Evolutionary conservation across 2,888 invertebrate genomes (phyloP).

Genomic region (Xestia rhomboidea): DNA sequence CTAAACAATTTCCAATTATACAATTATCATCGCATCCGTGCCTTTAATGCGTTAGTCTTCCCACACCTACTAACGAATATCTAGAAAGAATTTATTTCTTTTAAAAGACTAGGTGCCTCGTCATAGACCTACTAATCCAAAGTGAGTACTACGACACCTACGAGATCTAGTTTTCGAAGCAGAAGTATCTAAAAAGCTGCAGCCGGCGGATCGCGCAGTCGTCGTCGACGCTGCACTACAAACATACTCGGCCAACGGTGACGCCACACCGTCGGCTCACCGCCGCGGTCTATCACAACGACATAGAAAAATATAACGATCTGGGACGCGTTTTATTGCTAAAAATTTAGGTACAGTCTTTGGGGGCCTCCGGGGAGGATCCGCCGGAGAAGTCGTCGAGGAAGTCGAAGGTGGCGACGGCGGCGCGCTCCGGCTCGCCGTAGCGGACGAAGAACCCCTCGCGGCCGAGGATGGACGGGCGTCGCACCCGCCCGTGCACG

Average conservation of each 20-base stretch:
- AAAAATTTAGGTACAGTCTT: slow-evolving; percentile 84
- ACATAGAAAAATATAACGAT: slow-evolving; percentile 85
- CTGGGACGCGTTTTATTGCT: slow-evolving; percentile 83
- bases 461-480: slow-evolving; percentile 94
- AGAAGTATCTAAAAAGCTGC: slow-evolving; percentile 84
- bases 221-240: slow-evolving; percentile 69
- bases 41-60: slow-evolving; percentile 69
- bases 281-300: slow-evolving; percentile 78
- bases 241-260: slow-evolving; percentile 60
- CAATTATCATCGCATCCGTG: slow-evolving; percentile 69
- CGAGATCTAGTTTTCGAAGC: slow-evolving; percentile 77
- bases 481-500: slow-evolving; percentile 86
- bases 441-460: slow-evolving; percentile 94
- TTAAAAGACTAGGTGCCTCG: slow-evolving; percentile 76
- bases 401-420: slow-evolving; percentile 95
- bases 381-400: slow-evolving; percentile 92
- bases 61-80: slow-evolving; percentile 74
- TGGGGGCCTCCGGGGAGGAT: slow-evolving; percentile 85
- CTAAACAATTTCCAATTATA: slow-evolving; percentile 67
- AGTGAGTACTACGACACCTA: slow-evolving; percentile 81
- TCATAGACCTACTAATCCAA: slow-evolving; percentile 76
- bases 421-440: slow-evolving; percentile 94
- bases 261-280: slow-evolving; percentile 59
- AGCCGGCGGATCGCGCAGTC: slow-evolving; percentile 82
- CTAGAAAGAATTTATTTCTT: slow-evolving; percentile 77